phyloP scores from a whole-genome alignment of 2,797 vertebrate genomes.

The Masticophis lateralis region DNA sequence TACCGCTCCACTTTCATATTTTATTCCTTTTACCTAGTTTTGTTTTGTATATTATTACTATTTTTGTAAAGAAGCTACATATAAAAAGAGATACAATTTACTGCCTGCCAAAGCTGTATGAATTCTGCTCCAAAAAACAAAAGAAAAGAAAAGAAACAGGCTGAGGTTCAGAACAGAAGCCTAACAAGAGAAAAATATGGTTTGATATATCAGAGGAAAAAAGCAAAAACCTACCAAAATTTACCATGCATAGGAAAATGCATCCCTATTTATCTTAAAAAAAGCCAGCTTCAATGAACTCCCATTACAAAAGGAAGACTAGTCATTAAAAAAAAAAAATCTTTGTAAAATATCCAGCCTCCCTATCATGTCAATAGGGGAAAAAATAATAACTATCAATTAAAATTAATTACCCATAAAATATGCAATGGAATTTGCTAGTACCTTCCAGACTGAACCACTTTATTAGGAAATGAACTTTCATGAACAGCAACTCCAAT shows the following conservation, averaged over 20 bases:
- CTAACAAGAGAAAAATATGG: not conserved
- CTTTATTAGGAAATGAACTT: not conserved
- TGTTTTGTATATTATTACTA: not conserved
- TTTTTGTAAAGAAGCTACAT: not conserved
- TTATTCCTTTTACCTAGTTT: not conserved
- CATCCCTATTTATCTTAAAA: not conserved
- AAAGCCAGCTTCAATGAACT: not conserved
- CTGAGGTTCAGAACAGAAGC: not conserved
- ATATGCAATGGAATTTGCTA: not conserved
- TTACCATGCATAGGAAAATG: not conserved
- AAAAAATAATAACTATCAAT: not conserved
- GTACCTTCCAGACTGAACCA: not conserved
- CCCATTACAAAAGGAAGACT: not conserved
- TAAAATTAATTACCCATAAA: not conserved
- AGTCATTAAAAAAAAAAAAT: not conserved
- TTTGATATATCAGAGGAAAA: not conserved
- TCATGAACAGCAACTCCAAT: not conserved
- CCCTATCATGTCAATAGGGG: not conserved
- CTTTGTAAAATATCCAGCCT: not conserved
- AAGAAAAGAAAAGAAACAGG: not conserved
- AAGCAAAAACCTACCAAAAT: not conserved
- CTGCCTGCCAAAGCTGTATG: not conserved
- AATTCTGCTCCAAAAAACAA: not conserved
- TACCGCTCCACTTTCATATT: conserved; percentile 13
- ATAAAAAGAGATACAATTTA: conserved; percentile 25